Percentiles rank a stretch among this genome's conserved stretches.
phyloP scores from a whole-genome alignment of 2,797 vertebrate genomes.

The Lepilemur septentrionalis region DNA sequence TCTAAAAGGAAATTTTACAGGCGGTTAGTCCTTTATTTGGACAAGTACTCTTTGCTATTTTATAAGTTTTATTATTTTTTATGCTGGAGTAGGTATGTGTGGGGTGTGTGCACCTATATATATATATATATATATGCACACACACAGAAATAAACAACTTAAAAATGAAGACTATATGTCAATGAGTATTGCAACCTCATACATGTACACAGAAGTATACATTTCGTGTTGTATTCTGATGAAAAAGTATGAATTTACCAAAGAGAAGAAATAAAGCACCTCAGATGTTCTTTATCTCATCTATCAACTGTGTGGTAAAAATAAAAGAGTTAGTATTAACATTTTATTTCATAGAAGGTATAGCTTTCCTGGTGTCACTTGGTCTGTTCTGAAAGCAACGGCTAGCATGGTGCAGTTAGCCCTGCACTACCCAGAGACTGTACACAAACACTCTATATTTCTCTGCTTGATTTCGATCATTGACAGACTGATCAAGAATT shows the following conservation, averaged over 20 bases:
- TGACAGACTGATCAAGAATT: conserved; percentile 15
- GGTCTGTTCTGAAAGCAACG: conserved; percentile 16
- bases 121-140: not conserved
- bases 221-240: not conserved
- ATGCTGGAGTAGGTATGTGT: not conserved
- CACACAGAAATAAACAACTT: not conserved
- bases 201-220: not conserved
- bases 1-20: conserved; percentile 77
- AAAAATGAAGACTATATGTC: conserved; percentile 48
- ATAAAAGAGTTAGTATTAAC: not conserved
- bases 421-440: not conserved
- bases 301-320: conserved; percentile 33
- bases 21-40: conserved; percentile 72
- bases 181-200: not conserved
- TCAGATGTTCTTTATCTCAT: not conserved
- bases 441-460: not conserved
- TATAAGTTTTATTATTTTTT: conserved; percentile 69
- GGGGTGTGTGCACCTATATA: not conserved
- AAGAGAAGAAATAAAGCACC: conserved; percentile 24
- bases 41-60: conserved; percentile 78
- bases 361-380: not conserved
- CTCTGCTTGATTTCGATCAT: not conserved
- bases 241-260: conserved; percentile 23
- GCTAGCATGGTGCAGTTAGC: not conserved
- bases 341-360: conserved; percentile 1